phyloP scores from a whole-genome alignment of 2,797 vertebrate species.

The Acanthurus lineatus region DNA sequence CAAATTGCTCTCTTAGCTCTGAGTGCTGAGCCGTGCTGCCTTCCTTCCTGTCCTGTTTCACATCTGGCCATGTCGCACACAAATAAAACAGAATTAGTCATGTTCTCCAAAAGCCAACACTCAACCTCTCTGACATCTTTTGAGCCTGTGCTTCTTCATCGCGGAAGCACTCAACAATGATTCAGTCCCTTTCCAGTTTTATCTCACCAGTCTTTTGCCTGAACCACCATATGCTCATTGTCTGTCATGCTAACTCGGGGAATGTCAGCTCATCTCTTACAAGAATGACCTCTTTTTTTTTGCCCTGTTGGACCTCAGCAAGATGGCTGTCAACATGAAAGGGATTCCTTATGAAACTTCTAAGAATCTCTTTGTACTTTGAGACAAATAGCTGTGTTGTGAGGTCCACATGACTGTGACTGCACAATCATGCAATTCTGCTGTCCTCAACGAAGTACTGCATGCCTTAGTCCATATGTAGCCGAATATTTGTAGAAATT shows the following conservation, averaged over 20 bases:
- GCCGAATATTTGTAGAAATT: no score
- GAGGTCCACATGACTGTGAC: background rate
- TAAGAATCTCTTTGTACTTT: no score
- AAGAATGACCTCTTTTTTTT: conserved; percentile 27
- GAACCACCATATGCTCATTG: background rate
- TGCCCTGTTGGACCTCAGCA: conserved; percentile 12
- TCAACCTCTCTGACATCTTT: background rate
- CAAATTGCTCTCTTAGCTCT: background rate
- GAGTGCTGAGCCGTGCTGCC: conserved; percentile 10
- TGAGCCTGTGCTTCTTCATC: no score
- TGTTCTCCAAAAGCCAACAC: conserved; percentile 36
- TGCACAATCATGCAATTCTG: background rate
- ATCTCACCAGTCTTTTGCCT: no score
- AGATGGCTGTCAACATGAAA: background rate
- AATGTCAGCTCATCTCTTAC: conserved; percentile 9
- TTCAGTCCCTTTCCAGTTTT: no score
- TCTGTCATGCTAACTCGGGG: conserved; percentile 6
- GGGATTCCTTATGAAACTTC: no score
- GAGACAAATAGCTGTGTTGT: no score
- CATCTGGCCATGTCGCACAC: conserved; percentile 36
- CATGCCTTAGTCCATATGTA: no score
- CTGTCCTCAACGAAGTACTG: background rate
- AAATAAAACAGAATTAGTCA: conserved; percentile 49
- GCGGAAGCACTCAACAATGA: no score
- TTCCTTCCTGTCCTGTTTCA: conserved; percentile 67